A percentile compares a stretch with the other conserved stretches of the same genome.
phyloP scores from a whole-genome alignment of 2,797 vertebrate genomes.

The Sebastes iracundus region DNA sequence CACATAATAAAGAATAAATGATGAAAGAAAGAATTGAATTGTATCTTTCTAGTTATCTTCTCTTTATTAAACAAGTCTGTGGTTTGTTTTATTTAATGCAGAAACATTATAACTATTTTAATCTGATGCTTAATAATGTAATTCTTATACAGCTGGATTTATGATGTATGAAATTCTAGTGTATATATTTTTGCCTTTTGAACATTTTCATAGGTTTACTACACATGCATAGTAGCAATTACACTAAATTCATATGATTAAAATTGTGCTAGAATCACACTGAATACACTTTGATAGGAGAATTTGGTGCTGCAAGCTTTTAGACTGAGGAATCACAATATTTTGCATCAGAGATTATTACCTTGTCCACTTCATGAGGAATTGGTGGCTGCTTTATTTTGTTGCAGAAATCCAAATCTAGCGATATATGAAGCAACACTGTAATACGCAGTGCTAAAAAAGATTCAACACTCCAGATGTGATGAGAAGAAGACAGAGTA shows the following conservation, averaged over 20 bases:
- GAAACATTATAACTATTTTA: neutral
- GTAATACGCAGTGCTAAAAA: neutral
- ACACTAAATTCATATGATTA: neutral
- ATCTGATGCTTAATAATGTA: neutral
- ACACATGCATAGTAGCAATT: neutral
- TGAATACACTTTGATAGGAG: neutral
- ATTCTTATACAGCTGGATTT: neutral
- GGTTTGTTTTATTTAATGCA: neutral
- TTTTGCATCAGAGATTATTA: neutral
- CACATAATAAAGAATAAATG: neutral
- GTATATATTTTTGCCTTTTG: neutral
- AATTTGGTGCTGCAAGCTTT: neutral
- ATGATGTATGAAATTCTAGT: neutral
- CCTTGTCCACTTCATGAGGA: neutral
- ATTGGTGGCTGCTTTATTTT: neutral
- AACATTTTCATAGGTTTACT: neutral
- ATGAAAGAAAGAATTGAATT: neutral
- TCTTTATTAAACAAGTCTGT: neutral
- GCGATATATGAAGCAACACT: neutral
- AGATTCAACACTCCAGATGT: neutral
- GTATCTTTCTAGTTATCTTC: neutral
- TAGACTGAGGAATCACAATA: neutral
- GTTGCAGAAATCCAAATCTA: neutral
- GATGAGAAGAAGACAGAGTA: no score
- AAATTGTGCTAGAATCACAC: neutral